Conservation (phyloP, 1,140 invertebrate genomes). For the Heliconius congener region DNA sequence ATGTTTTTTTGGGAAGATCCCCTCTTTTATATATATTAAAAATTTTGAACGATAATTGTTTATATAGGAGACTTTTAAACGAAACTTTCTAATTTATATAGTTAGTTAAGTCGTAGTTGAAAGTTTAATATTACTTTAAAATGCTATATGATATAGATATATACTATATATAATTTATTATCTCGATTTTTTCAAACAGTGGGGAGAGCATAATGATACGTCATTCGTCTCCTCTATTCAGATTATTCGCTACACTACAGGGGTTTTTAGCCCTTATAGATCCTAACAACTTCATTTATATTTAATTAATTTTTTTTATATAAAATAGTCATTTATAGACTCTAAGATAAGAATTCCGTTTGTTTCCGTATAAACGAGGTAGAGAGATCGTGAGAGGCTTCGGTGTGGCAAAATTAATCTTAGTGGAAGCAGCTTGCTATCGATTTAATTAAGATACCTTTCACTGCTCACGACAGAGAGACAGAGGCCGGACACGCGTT, state of each 20-base stretch:
- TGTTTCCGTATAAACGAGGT: conserved; percentile 24
- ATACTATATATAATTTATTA: no score
- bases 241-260: no score
- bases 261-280: no score
- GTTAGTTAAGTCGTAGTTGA: neutral
- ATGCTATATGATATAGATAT: neutral
- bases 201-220: no score
- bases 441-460: conserved; percentile 43
- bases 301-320: neutral
- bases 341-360: neutral
- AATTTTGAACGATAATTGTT: no score
- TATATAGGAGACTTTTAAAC: neutral
- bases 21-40: no score
- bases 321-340: neutral
- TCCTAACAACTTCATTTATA: no score
- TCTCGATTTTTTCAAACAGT: no score
- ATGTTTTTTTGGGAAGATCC: no score
- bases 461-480: conserved; percentile 23
- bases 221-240: no score
- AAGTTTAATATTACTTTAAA: neutral
- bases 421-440: conserved; percentile 34
- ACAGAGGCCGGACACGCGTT: conserved; percentile 1
- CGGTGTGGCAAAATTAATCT: conserved; percentile 37
- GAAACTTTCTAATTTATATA: neutral
- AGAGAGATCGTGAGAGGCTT: conserved; percentile 27